Percentiles rank a stretch among this genome's conserved stretches.
Conservation (phyloP, 2,888 invertebrate species). For the Spatulosminthurus flaviceps region DNA sequence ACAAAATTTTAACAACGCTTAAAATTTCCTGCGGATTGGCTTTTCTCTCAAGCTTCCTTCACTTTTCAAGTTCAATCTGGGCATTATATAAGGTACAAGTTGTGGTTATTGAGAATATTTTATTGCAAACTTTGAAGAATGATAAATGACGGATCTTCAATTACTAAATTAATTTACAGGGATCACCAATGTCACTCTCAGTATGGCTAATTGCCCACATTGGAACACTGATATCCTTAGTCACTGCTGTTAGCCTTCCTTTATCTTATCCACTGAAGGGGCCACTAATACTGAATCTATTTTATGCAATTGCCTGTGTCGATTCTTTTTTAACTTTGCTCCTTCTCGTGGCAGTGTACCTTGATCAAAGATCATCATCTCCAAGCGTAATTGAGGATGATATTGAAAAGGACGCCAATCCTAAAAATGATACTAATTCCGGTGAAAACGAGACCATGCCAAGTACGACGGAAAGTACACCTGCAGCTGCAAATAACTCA, state of each 20-base stretch:
- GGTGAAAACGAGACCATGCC: too few species aligned
- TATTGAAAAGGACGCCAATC: background rate
- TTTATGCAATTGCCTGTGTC: slow-evolving; percentile 36
- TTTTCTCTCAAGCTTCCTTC: slow-evolving; percentile 20
- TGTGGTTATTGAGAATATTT: too few species aligned
- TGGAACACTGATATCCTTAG: background rate
- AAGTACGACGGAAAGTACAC: too few species aligned
- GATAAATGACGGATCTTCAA: too few species aligned
- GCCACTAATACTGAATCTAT: slow-evolving; percentile 3
- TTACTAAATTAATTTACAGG: slow-evolving; percentile 30
- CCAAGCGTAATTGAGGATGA: background rate
- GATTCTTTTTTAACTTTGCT: slow-evolving; percentile 34
- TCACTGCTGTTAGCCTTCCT: slow-evolving; percentile 22
- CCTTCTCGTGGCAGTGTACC: slow-evolving; percentile 22
- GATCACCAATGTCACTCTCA: slow-evolving; percentile 23
- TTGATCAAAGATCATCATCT: background rate
- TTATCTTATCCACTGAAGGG: slow-evolving; percentile 7
- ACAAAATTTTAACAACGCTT: background rate
- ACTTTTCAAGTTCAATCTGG: slow-evolving; percentile 39
- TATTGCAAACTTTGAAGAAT: too few species aligned
- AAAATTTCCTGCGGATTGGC: slow-evolving; percentile 23
- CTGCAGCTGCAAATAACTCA: background rate
- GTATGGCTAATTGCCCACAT: slow-evolving; percentile 33
- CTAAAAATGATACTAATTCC: too few species aligned
- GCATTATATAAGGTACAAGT: slow-evolving; percentile 42